Evolutionary conservation across 2,797 vertebrate genomes (phyloP), one percentile per base, ranked within the genome.

Genomic region (Sebastolobus alascanus): DNA sequence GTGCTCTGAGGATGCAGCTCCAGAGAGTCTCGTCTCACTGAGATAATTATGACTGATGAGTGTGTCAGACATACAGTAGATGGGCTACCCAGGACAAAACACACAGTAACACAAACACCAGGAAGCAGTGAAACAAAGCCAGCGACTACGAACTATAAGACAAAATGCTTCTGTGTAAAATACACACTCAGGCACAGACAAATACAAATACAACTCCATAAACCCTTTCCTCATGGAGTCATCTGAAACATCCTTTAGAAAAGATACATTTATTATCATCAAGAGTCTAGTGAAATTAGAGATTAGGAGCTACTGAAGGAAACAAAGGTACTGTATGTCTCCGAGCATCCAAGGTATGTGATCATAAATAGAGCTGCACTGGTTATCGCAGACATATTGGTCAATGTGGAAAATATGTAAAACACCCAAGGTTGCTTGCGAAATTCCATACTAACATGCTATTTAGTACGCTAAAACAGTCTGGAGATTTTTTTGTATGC

Each of bases 1-100:
- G 3, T 5, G 9, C 58, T 65, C 56, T 43, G 12, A n/a, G 37
- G 64, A 69, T 68, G 63, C 43, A 22, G 63, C 37, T 68, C 56
- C 27, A 46, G 43, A 61, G 50, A 77, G 59, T 61, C 11, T 58
- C 8, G 64, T 56, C 52, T 78, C 56, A 11, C 71, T 61, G 55
- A 33, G 65, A 80, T 83, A 78, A 88, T 75, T 63, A 54, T 77
- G 83, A 84, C 31, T 83, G 79, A 86, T 79, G 69, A 84, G 67
- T 64, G 79, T 69, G 74, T 83, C 75, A 60, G 50, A 65, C 72
- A 80, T 52, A 81, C 43, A 50, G 43, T 50, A 50, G 64, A 77
- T 78, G 67, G 84, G 69, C 14, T 77, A 37, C 58, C 56, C 22
- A 46, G 22, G 29, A 52, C 52, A 80, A 46, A 80, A 52, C 2